phyloP scores from a whole-genome alignment of 2,888 invertebrate genomes.

The Dryomyza anilis region DNA sequence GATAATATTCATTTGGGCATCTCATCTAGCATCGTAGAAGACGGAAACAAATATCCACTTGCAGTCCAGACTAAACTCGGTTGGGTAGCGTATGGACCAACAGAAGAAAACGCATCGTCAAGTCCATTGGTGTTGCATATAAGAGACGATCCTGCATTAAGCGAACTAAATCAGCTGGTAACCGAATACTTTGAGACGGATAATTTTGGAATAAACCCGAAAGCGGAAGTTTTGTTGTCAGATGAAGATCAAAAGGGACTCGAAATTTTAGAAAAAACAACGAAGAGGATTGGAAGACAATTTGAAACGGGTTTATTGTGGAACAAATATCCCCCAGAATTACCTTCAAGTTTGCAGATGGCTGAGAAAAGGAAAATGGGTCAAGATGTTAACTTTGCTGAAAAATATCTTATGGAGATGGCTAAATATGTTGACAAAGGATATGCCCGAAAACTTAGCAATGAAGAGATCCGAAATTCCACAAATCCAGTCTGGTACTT shows the following conservation, averaged over 20 bases:
- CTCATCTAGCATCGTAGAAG: background rate
- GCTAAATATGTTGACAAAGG: background rate
- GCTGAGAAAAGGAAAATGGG: background rate
- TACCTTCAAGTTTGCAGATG: background rate
- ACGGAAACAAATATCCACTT: background rate
- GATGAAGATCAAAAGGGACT: background rate
- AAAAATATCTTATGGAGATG: no score
- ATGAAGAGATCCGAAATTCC: conserved; percentile 28
- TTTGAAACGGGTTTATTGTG: no score
- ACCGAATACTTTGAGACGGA: background rate
- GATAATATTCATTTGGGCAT: background rate
- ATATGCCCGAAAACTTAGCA: conserved; percentile 17
- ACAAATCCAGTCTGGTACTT: conserved; percentile 39
- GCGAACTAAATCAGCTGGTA: background rate
- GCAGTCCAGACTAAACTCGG: background rate
- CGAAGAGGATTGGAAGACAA: background rate
- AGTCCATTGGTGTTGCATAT: background rate
- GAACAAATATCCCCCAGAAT: no score
- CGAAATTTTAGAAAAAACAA: background rate
- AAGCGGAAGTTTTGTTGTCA: no score
- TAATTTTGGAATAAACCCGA: conserved; percentile 4
- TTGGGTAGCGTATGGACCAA: conserved; percentile 8
- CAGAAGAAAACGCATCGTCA: background rate
- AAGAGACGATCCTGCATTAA: background rate
- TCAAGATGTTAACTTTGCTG: background rate